Evolutionary conservation across 2,113 vertebrate species (phyloP), one percentile per base, ranked within the genome.

Genomic region (western clawed frog (Xenopus tropicalis)): DNA sequence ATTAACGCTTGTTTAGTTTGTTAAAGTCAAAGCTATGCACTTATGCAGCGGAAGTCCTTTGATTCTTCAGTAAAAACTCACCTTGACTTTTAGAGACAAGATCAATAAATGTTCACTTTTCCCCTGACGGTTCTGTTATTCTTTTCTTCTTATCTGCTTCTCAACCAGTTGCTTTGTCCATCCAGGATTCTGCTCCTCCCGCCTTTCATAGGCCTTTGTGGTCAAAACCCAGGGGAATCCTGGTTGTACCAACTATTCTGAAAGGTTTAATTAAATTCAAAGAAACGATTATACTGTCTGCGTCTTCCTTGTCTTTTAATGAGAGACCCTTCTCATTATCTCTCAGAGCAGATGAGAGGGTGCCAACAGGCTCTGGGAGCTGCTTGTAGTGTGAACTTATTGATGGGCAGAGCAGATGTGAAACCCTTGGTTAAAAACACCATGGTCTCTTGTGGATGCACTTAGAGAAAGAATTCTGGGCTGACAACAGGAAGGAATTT

Each of bases 241-340:
- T 21, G 20, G 19, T 42, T 19, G 9, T 42, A 57, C 51, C 48
- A 43, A 48, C 19, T 37, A 57, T 29, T 44, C 25, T 22, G 61
- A 57, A 57, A 37, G 52, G 51, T 51, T 43, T 66, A 66, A 72
- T 72, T 72, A 44, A 56, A 72, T 72, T 72, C 62, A 19, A 13
- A 65, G 71, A 44, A 56, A 54, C 20, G 22, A 72, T 72, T 66
- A 57, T 24, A 57, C 25, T n/a, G 71, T 14, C 51, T 43, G 51
- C 54, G n/a, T 11, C 29, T 51, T 43, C 42, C 8, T 44, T 29
- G n/a, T 56, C 48, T 72, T 72, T 24, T 58, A 44, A 66, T 20
- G 29, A 57, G 71, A 14, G 29, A 64, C 61, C 61, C 48, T 25
- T 57, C 48, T 22, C 24, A 72, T 57, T 65, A 57, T 72, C 71